Evolutionary conservation across 2,888 invertebrate species (phyloP).

Genomic region (Tenthredo notha): DNA sequence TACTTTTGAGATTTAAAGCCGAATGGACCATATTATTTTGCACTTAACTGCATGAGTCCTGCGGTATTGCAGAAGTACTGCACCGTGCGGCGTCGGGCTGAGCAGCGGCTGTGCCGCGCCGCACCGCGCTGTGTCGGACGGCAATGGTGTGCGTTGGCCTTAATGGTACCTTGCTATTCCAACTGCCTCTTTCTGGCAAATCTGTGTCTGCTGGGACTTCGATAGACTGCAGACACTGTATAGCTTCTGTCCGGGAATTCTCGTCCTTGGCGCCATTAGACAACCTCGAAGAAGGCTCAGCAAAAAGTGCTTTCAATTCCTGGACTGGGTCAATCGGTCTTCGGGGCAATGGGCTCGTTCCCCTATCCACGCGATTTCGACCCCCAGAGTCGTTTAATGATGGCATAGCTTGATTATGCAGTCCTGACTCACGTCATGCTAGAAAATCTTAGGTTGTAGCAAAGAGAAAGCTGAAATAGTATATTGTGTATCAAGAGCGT

Average conservation of each 20-base stretch:
- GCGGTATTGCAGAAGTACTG: no score
- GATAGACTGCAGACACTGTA: conserved; percentile 66
- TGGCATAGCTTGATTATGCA: conserved; percentile 66
- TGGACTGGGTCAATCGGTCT: conserved; percentile 68
- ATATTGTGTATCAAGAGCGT: no score
- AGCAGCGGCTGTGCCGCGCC: no score
- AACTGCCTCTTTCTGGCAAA: conserved; percentile 72
- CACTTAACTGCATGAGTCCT: no score
- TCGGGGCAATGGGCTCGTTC: conserved; percentile 71
- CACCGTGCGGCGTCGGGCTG: no score
- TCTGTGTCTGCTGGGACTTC: conserved; percentile 47
- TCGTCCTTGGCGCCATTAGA: conserved; percentile 64
- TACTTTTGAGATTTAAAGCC: no score
- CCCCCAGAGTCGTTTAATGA: conserved; percentile 65
- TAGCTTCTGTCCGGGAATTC: conserved; percentile 69
- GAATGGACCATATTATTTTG: no score
- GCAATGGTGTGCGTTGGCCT: no score
- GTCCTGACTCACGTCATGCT: conserved; percentile 26
- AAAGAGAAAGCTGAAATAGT: neutral
- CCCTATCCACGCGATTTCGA: conserved; percentile 70
- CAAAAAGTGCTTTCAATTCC: conserved; percentile 71
- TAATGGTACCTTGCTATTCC: conserved; percentile 74
- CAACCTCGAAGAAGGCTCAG: conserved; percentile 63
- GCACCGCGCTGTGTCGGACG: no score
- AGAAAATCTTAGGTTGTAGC: neutral